A percentile compares a stretch with the other conserved stretches of the same genome.
Evolutionary conservation across 2,888 invertebrate species (phyloP).

Genomic region (Exocentrus adspersus): DNA sequence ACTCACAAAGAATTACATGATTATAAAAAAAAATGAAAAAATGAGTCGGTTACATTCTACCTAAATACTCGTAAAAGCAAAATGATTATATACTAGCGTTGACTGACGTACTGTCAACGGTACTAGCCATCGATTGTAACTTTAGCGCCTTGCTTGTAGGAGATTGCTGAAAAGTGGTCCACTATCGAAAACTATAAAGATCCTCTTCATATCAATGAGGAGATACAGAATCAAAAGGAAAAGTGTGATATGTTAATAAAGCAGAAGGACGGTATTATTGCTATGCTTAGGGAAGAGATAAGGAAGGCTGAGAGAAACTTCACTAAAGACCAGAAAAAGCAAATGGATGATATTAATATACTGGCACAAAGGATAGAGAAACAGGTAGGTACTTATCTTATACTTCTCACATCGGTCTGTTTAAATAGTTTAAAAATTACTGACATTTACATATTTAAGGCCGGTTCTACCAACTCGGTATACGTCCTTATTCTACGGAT

Average conservation of each 20-base stretch:
- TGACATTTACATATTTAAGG: too few relatives aligned
- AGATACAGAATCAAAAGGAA: slow-evolving; percentile 74
- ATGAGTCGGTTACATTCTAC: too few relatives aligned
- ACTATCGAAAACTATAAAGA: slow-evolving; percentile 71
- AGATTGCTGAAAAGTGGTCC: slow-evolving; percentile 77
- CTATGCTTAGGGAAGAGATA: slow-evolving; percentile 75
- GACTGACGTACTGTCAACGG: too few relatives aligned
- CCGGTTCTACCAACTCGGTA: too few relatives aligned
- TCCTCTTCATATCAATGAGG: slow-evolving; percentile 78
- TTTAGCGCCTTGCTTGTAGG: slow-evolving; percentile 36
- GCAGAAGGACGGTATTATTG: slow-evolving; percentile 78
- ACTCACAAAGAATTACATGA: too few relatives aligned
- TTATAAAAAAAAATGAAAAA: too few relatives aligned
- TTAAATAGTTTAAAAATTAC: too few relatives aligned
- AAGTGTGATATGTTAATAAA: slow-evolving; percentile 73
- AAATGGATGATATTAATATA: slow-evolving; percentile 84
- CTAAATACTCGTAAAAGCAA: too few relatives aligned
- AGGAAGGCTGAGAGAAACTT: slow-evolving; percentile 73
- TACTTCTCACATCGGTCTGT: too few relatives aligned
- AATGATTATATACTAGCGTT: too few relatives aligned
- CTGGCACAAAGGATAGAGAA: slow-evolving; percentile 86
- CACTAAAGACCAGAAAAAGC: slow-evolving; percentile 69
- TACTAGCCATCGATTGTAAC: background rate
- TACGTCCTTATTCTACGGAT: too few relatives aligned
- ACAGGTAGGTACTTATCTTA: slow-evolving; percentile 73